Base-by-base conservation (phyloP, 2,888 invertebrate genomes). In the Leptinotarsa haldemani region DNA sequence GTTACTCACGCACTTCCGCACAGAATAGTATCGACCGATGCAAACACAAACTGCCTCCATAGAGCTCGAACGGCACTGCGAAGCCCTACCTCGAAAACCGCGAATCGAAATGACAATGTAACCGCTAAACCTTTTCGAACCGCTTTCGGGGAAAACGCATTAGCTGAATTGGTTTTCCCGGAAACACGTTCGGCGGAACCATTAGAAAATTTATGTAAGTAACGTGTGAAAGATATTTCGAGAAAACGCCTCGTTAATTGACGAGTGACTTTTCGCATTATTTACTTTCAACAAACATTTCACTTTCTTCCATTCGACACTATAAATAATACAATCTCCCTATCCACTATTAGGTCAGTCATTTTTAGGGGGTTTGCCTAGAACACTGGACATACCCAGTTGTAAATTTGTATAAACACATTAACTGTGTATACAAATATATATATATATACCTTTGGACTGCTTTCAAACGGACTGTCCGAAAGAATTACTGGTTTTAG, bases 1-100 rank as follows among this genome's bases (percentile, higher is more conserved):
- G 65, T 73, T 69, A 69, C 40, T 58, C 73, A 48, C 58, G 69
- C 20, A 65, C 69, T 69, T 73, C 69, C 61, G 61, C 22, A 56
- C 25, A 56, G 22, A 56, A 56, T 56, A 15, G 30, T 61, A 61
- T 61, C 61, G 61, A 61, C 56, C 56, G 56, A 20, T 56, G 56
- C 22, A 22, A 52, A 52, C 18, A 52, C n/a, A 0, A 25, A 52
- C 52, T 58, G 5, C n/a, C 61, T 7, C 7, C 12, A 61, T 61
- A 40, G 16, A 7, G 40, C 40, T 61, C 61, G 25, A 61, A 30
- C 30, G 61, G 30, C 61, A 61, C 61, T 61, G 5, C 4, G 40
- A 9, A 15, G 40, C 61, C 61, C 40, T n/a, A 30, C 30, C 25
- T 30, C 61, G 9, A 25, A 61, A 61, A 61, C 61, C 61, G 30